Evolutionary conservation across 1,140 invertebrate species (phyloP).

Genomic region (Anoplolepis gracilipes): DNA sequence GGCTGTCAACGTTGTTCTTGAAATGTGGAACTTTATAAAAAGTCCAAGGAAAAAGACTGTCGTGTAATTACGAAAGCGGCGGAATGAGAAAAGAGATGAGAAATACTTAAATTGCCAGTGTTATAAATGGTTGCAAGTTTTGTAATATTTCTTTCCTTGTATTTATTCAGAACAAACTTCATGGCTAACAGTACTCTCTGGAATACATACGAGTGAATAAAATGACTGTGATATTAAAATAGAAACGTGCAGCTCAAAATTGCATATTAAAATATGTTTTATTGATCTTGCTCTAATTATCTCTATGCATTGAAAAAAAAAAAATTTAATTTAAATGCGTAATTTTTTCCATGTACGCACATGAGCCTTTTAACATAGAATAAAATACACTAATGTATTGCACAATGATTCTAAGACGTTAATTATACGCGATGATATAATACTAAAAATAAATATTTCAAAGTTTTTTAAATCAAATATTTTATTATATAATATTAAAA

Average conservation of each 20-base stretch:
- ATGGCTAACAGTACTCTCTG: not conserved
- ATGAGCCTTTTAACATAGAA: no score
- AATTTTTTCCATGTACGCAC: not conserved
- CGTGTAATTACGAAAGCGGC: slow-evolving; percentile 20
- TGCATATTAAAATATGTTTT: not conserved
- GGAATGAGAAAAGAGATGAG: not conserved
- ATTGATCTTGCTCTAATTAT: not conserved
- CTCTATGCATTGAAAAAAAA: not conserved
- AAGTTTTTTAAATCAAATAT: not conserved
- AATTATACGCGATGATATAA: not conserved
- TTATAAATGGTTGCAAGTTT: slow-evolving; percentile 47
- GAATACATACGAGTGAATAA: slow-evolving; percentile 14
- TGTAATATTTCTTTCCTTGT: slow-evolving; percentile 38
- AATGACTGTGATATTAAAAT: not conserved
- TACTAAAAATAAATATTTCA: not conserved
- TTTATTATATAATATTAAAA: slow-evolving; percentile 6
- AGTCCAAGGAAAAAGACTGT: not conserved
- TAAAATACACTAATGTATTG: not conserved
- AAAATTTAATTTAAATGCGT: slow-evolving; percentile 16
- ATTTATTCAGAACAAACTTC: slow-evolving; percentile 40
- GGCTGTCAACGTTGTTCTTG: not conserved
- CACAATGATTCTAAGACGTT: not conserved
- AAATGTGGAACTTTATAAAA: slow-evolving; percentile 15
- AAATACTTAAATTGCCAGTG: slow-evolving; percentile 2
- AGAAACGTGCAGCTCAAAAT: slow-evolving; percentile 1